Evolutionary conservation across 2,113 vertebrate species (phyloP), one percentile per base, ranked within the genome.

Genomic region (Rafetus swinhoei): DNA sequence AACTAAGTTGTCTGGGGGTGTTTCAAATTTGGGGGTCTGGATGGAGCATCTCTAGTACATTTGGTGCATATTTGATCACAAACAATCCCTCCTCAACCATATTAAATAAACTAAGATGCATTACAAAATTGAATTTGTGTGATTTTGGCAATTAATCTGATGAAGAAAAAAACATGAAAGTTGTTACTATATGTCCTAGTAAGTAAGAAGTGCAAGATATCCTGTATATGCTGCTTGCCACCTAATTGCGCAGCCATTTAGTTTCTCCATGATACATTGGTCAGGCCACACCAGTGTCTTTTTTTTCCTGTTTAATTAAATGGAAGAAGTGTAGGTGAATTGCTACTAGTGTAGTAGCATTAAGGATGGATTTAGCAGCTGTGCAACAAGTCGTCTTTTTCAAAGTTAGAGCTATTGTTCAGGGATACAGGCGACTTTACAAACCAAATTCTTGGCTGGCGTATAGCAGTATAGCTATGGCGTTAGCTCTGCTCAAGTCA

Each of bases 21-120:
- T 95, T 97, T 97, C 90, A 95, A 92, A 95, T 96, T 97, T 93
- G 82, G 95, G 95, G 95, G 94, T 95, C 95, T 95, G 95, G 92
- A 95, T 95, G 91, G 95, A 91, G 91, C 96, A 97, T 97, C 96
- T 97, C 95, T 93, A 94, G 92, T 90, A 97, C 95, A 97, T 96
- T 95, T 97, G 96, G 94, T 95, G 81, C 88, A 6, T 94, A 95
- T 93, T 95, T 94, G 85, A 83, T 87, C 88, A 96, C 53, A 2
- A 87, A 93, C 84, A 81, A 62, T 62, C 60, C 60, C 62, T 65
- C 62, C 29, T 65, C 29, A 7, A 14, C 14, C 15, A 29, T 24
- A 27, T 65, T 59, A 84, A 89, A 60, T 83, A 60, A 39, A 84
- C 35, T 57, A 69, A 80, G 35, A 79, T 16, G 24, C 19, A 65